Evolutionary conservation across 2,888 invertebrate species (phyloP), one percentile per base, ranked within the genome.

Genomic region (Leistus spinibarbis): DNA sequence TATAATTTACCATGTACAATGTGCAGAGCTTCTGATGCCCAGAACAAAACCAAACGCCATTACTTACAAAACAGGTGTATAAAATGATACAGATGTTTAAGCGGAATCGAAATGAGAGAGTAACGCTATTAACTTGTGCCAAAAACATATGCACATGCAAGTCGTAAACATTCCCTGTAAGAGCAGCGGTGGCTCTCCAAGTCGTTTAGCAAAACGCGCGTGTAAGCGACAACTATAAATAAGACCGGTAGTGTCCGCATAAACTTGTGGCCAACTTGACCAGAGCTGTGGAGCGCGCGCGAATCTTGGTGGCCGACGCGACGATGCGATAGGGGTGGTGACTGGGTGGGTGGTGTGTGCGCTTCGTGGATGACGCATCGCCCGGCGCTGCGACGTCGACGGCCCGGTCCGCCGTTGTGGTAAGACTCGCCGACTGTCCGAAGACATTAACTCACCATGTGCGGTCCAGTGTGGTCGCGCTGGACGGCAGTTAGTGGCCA

Each of bases 221-320:
- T 73, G 73, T 62, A 62, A 16, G 73, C 73, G 73, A 73, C 73
- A 73, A 73, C 73, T 73, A 73, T 73, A 73, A 73, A 73, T 73
- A 73, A 71, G 67, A 40, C 40, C 13, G 7, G 40, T 40, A 40
- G 73, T 19, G 60, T 22, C 22, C 60, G 4, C 60, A 60, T 60
- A 60, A 60, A 60, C 60, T 60, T 60, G 20, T 19, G 60, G 60
- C 9, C 60, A 60, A 60, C n/a, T 60, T 60, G 60, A 60, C 60
- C 60, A 56, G 16, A 56, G 10, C 13, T 22, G 3, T 20, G 10
- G 60, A 10, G 60, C 57, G 17, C 57, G 7, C 57, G 57, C 57
- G 16, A 19, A 19, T 57, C 17, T 60, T 40, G 40, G 40, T 4
- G 40, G 40, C 40, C 40, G 65, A 24, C 57, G 60, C 40, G 65